Conservation (phyloP, 2,888 invertebrate genomes). For the Tuta absoluta region DNA sequence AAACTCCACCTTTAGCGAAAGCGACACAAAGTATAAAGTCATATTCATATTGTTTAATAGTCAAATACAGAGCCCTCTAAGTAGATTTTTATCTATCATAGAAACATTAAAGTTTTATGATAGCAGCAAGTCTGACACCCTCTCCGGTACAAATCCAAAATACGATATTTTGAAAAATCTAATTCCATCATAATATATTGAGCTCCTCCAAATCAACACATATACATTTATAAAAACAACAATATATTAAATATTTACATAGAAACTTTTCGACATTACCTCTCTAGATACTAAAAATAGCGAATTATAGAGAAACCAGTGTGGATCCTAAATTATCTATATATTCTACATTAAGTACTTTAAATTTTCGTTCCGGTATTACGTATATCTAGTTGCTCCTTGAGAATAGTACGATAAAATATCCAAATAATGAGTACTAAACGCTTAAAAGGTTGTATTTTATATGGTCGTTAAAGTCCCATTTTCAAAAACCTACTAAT, state of each 20-base stretch:
- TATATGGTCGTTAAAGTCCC: constrained; percentile 41
- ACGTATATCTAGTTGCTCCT: constrained; percentile 6
- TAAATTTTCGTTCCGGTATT: constrained; percentile 12
- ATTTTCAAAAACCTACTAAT: background rate
- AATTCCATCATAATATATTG: constrained; percentile 60
- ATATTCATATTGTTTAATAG: constrained; percentile 70
- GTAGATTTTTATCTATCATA: constrained; percentile 63
- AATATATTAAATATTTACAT: constrained; percentile 62
- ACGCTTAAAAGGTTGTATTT: constrained; percentile 64
- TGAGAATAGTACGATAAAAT: constrained; percentile 20
- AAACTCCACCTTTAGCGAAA: constrained; percentile 43
- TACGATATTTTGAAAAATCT: constrained; percentile 61
- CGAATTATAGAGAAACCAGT: constrained; percentile 63
- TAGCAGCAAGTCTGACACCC: constrained; percentile 51
- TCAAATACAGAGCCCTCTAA: constrained; percentile 75
- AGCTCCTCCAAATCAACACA: constrained; percentile 61
- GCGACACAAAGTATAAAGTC: constrained; percentile 66
- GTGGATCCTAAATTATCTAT: constrained; percentile 53
- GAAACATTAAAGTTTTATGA: constrained; percentile 50
- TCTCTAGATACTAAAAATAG: constrained; percentile 72
- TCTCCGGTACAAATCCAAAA: constrained; percentile 72
- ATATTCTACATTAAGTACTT: background rate
- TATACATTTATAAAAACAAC: constrained; percentile 47
- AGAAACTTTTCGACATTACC: constrained; percentile 65
- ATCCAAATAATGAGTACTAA: constrained; percentile 33